A percentile compares a stretch with the other conserved stretches of the same genome.
Conservation (phyloP, 1,140 invertebrate genomes). For the Pararge aegeria region DNA sequence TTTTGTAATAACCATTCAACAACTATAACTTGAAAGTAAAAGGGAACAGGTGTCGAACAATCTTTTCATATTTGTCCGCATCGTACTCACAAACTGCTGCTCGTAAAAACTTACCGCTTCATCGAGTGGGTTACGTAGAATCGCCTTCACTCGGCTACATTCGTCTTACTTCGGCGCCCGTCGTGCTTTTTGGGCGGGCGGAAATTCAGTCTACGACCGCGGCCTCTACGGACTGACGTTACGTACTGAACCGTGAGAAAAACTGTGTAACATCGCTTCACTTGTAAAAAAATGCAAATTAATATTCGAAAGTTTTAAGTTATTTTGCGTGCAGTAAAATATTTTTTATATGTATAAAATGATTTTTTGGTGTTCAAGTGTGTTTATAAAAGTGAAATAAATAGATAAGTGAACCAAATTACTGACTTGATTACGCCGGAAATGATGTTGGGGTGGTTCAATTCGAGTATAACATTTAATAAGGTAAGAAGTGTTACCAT, state of each 20-base stretch:
- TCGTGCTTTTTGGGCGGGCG: slow-evolving; percentile 58
- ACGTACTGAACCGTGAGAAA: slow-evolving; percentile 20
- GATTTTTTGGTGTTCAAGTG: slow-evolving; percentile 28
- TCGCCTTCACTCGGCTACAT: slow-evolving; percentile 45
- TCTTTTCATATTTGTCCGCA: slow-evolving; percentile 59
- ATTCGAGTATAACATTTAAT: slow-evolving; percentile 50
- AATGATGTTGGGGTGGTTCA: slow-evolving; percentile 54
- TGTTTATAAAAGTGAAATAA: slow-evolving; percentile 42
- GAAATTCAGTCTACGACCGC: slow-evolving; percentile 54
- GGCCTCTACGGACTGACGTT: slow-evolving; percentile 39
- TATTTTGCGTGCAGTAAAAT: slow-evolving; percentile 17
- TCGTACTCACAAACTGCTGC: slow-evolving; percentile 53
- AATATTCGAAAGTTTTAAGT: slow-evolving; percentile 36
- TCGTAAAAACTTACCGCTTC: slow-evolving; percentile 78
- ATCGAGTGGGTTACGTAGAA: slow-evolving; percentile 69
- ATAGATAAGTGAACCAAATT: slow-evolving; percentile 55
- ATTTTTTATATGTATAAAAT: not conserved
- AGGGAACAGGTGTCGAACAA: slow-evolving; percentile 51
- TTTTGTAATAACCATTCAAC: not conserved
- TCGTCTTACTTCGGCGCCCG: slow-evolving; percentile 39
- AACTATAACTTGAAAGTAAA: slow-evolving; percentile 1
- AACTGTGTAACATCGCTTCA: slow-evolving; percentile 54
- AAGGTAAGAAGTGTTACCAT: slow-evolving; percentile 47
- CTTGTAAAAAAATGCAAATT: slow-evolving; percentile 41
- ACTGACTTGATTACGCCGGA: slow-evolving; percentile 55